These are phyloP conservation scores for Napeogenes sylphis DNA, from an alignment of 2,888 invertebrate genomes.

Conservation along the genomic window DNA sequence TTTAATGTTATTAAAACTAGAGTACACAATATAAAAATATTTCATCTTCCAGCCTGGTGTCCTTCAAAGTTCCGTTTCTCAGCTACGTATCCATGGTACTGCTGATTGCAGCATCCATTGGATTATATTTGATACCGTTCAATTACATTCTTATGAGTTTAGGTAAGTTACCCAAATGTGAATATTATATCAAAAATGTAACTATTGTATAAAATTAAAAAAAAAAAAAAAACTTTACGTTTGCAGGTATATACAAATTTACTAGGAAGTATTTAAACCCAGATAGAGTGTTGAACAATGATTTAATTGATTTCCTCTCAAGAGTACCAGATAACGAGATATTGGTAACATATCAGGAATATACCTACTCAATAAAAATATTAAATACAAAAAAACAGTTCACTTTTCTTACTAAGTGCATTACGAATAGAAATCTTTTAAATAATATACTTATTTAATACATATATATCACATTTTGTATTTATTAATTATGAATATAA, in stretches of 20 bases:
- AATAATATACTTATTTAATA: too few relatives aligned
- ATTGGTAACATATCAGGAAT: conserved; percentile 47
- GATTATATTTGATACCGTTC: conserved; percentile 53
- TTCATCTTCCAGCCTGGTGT: conserved; percentile 55
- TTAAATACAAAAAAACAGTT: too few relatives aligned
- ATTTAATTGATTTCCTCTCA: conserved; percentile 63
- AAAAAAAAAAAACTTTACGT: too few relatives aligned
- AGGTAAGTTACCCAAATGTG: conserved; percentile 44
- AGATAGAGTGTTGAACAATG: conserved; percentile 58
- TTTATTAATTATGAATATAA: background rate
- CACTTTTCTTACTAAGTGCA: too few relatives aligned
- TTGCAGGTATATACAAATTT: conserved; percentile 64
- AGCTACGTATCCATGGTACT: conserved; percentile 55
- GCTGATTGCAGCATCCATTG: conserved; percentile 43
- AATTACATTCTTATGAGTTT: conserved; percentile 62
- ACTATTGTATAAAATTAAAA: too few relatives aligned
- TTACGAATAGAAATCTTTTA: too few relatives aligned
- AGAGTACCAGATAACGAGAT: conserved; percentile 63
- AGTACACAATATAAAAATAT: background rate
- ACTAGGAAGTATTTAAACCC: conserved; percentile 60
- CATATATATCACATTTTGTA: conserved; percentile 12
- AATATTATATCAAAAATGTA: too few relatives aligned
- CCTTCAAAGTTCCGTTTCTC: conserved; percentile 64
- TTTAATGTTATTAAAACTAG: too few relatives aligned
- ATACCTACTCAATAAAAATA: too few relatives aligned